Percentiles rank a stretch among this genome's conserved stretches.
Evolutionary conservation across 2,113 vertebrate species (phyloP).

Genomic region (Syrmaticus mikado): DNA sequence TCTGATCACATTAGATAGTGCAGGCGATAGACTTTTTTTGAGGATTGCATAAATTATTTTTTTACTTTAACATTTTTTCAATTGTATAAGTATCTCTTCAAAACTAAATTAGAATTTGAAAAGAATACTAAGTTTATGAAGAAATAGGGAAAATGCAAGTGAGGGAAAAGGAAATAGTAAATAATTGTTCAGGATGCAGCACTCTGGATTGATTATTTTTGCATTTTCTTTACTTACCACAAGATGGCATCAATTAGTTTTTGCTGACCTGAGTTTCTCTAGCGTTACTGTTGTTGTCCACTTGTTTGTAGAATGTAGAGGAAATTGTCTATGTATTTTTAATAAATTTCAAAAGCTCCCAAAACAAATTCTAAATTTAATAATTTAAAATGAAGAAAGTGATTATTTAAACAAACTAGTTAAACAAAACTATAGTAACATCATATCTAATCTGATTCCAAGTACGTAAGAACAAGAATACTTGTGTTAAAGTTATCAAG

Average conservation of each 20-base stretch:
- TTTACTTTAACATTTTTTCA: not conserved
- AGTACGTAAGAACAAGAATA: not conserved
- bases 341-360: not conserved
- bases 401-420: not conserved
- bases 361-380: not conserved
- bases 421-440: not conserved
- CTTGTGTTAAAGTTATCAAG: not conserved
- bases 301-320: not conserved
- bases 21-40: not conserved
- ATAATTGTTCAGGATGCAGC: not conserved
- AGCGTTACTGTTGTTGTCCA: not conserved
- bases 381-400: not conserved
- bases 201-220: rapidly evolving
- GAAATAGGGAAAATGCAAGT: not conserved
- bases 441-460: not conserved
- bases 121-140: not conserved
- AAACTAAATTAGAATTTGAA: not conserved
- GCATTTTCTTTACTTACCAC: conserved; percentile 41
- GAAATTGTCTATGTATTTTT: rapidly evolving
- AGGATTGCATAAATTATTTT: not conserved
- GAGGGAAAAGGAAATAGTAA: not conserved
- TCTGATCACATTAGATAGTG: not conserved
- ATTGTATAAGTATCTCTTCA: not conserved
- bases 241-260: conserved; percentile 75
- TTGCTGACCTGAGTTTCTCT: not conserved